A percentile compares a stretch with the other conserved stretches of the same genome.
phyloP scores from a whole-genome alignment of 2,113 vertebrate genomes.

The Glaucidium brasilianum region DNA sequence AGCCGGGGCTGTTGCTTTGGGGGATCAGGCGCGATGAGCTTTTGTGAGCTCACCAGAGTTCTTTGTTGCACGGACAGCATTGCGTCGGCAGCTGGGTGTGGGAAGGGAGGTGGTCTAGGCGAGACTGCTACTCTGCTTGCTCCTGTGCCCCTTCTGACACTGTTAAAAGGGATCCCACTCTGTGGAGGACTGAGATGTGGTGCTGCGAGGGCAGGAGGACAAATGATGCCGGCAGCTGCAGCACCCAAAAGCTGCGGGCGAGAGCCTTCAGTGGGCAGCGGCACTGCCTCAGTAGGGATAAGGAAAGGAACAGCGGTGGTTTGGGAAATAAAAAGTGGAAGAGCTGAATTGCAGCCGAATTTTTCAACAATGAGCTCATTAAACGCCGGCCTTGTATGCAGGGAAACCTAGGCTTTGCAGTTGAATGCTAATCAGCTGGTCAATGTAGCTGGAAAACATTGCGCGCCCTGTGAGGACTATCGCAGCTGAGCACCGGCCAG shows the following conservation, averaged over 20 bases:
- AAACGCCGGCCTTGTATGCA: not conserved
- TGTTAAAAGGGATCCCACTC: not conserved
- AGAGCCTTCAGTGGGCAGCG: not conserved
- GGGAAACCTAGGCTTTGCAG: conserved; percentile 26
- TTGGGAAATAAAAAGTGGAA: not conserved
- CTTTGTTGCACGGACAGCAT: not conserved
- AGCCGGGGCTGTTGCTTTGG: not conserved
- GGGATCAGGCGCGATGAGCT: not conserved
- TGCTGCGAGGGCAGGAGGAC: not conserved
- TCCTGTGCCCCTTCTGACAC: not conserved
- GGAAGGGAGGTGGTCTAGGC: not conserved
- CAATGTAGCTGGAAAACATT: not conserved
- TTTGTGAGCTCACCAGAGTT: not conserved
- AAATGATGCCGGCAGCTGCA: not conserved
- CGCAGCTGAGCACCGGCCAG: accelerated
- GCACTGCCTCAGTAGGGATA: not conserved
- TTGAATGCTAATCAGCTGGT: conserved; percentile 54
- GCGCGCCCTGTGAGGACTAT: not conserved
- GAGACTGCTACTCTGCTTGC: accelerated
- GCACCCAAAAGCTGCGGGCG: not conserved
- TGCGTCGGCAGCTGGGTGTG: not conserved
- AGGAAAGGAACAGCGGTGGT: not conserved
- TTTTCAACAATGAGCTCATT: conserved; percentile 54
- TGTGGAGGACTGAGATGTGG: accelerated
- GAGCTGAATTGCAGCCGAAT: conserved; percentile 2